These are phyloP conservation scores for Amphipoea oculea DNA, from an alignment of 2,888 invertebrate genomes.

Conservation along the genomic window DNA sequence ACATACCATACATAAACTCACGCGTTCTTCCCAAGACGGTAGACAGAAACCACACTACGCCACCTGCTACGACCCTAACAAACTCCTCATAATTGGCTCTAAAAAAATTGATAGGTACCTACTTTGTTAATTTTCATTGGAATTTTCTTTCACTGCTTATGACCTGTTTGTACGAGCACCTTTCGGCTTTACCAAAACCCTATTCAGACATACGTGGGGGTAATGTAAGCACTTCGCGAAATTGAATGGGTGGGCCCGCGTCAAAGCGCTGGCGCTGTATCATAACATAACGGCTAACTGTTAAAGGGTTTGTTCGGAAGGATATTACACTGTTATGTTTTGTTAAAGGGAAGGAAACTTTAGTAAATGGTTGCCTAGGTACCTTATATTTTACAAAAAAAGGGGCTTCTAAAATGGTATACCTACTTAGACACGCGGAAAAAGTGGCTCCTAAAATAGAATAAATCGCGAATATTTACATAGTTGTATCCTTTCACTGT, in stretches of 20 bases:
- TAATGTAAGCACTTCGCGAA: conserved; percentile 66
- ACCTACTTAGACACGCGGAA: not conserved
- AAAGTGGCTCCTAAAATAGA: not conserved
- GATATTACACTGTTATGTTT: conserved; percentile 49
- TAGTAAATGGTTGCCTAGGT: not conserved
- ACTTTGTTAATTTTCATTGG: not conserved
- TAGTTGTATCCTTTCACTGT: not conserved
- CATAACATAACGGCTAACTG: conserved; percentile 68
- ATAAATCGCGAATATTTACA: not conserved
- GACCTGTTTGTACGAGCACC: conserved; percentile 3
- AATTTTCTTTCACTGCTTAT: not conserved
- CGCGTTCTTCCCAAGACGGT: not conserved
- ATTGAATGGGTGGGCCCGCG: conserved; percentile 67
- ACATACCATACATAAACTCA: not conserved
- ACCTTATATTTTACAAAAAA: not conserved
- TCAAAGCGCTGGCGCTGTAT: conserved; percentile 58
- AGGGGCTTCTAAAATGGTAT: not conserved
- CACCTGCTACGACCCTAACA: not conserved
- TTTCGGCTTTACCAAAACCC: conserved; percentile 20
- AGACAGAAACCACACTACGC: not conserved
- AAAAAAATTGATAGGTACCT: not conserved
- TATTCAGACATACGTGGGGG: conserved; percentile 51
- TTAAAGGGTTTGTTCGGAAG: conserved; percentile 55
- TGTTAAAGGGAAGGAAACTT: conserved; percentile 4
- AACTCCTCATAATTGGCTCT: not conserved